phyloP scores from a whole-genome alignment of 1,140 invertebrate genomes.

The Microplitis demolitor region DNA sequence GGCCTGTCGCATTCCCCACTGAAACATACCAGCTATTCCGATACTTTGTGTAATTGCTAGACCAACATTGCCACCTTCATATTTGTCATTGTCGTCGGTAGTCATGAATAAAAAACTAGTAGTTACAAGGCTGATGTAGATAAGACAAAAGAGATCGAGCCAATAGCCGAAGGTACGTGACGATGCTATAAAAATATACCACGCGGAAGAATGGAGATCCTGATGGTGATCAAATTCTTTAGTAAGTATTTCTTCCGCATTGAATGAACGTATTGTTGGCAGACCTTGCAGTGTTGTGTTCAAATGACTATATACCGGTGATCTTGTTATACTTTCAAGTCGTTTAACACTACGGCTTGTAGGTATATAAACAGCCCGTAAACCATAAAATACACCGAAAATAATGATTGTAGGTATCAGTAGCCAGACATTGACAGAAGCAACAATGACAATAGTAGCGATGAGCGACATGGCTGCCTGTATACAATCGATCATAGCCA shows the following conservation, averaged over 20 bases:
- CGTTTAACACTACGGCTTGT: slow-evolving; percentile 74
- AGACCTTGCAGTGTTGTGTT: slow-evolving; percentile 69
- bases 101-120: slow-evolving; percentile 64
- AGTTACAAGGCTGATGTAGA: slow-evolving; percentile 74
- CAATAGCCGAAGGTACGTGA: slow-evolving; percentile 82
- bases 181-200: slow-evolving; percentile 78
- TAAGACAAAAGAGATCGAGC: slow-evolving; percentile 71
- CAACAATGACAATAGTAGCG: slow-evolving; percentile 70
- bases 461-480: slow-evolving; percentile 64
- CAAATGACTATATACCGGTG: slow-evolving; percentile 74
- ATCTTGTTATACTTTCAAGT: slow-evolving; percentile 69
- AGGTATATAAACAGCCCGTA: slow-evolving; percentile 69
- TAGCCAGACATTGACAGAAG: slow-evolving; percentile 67
- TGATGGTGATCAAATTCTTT: slow-evolving; percentile 68
- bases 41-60: slow-evolving; percentile 83
- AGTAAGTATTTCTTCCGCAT: slow-evolving; percentile 64
- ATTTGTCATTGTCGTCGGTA: slow-evolving; percentile 15
- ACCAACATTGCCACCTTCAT: slow-evolving; percentile 70
- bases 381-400: slow-evolving; percentile 64
- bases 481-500: slow-evolving; percentile 64
- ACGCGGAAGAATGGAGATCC: slow-evolving; percentile 75
- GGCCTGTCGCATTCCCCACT: slow-evolving; percentile 85
- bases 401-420: slow-evolving; percentile 66
- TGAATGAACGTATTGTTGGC: slow-evolving; percentile 71
- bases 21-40: slow-evolving; percentile 82